phyloP scores from a whole-genome alignment of 2,113 vertebrate genomes.

The Callithrix jacchus region DNA sequence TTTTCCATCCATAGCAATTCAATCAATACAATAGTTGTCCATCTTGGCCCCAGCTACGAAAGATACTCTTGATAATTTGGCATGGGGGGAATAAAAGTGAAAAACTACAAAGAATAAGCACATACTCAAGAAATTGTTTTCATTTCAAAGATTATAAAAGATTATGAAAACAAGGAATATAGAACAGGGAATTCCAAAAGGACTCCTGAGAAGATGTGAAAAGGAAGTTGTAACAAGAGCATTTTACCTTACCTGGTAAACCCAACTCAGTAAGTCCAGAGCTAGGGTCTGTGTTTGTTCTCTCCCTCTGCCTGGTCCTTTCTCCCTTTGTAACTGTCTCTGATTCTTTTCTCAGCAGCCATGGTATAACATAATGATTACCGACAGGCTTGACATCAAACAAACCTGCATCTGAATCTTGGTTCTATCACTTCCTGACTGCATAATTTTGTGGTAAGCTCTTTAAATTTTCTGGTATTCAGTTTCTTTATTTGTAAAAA shows the following conservation, averaged over 20 bases:
- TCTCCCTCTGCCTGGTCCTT: neutral
- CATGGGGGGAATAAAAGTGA: neutral
- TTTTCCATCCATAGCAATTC: neutral
- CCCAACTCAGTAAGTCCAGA: neutral
- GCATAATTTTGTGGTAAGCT: neutral
- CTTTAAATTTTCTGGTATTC: neutral
- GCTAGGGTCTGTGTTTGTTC: neutral
- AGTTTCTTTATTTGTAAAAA: conserved; percentile 17
- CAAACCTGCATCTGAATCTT: neutral
- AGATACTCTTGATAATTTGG: neutral
- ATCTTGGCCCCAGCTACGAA: neutral
- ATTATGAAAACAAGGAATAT: neutral
- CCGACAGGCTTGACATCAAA: neutral
- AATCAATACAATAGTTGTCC: neutral
- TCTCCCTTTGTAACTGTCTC: neutral
- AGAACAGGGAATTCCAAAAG: neutral
- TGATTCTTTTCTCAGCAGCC: neutral
- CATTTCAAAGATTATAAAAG: neutral
- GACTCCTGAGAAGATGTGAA: neutral
- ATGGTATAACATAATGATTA: neutral
- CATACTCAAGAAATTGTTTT: conserved; percentile 23
- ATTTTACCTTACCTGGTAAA: neutral
- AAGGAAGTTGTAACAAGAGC: neutral
- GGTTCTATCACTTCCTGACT: neutral
- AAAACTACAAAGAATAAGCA: neutral